Conservation (phyloP, 1,140 invertebrate genomes). For the Dermatophagoides farinae region DNA sequence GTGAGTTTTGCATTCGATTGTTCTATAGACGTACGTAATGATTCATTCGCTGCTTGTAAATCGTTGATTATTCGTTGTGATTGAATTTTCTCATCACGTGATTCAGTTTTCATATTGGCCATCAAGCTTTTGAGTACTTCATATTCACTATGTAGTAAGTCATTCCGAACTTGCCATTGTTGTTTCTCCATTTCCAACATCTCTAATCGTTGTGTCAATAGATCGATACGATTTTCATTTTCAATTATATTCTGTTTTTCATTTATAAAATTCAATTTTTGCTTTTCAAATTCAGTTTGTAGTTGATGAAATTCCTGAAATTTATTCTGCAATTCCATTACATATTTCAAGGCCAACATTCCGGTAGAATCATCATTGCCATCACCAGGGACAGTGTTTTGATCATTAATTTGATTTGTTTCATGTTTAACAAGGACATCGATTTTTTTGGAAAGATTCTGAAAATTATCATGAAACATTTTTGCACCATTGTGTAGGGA, state of each 20-base stretch:
- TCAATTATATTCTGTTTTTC: conserved; percentile 2
- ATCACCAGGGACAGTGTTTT: neutral
- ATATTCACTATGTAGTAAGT: neutral
- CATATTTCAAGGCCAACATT: neutral
- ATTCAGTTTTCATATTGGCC: neutral
- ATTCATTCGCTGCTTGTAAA: neutral
- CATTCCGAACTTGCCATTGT: neutral
- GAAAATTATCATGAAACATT: neutral
- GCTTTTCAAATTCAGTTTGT: neutral
- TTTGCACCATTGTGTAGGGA: neutral
- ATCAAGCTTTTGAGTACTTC: neutral
- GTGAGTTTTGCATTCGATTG: neutral
- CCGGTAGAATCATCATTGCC: neutral
- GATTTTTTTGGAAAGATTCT: neutral
- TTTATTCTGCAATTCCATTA: neutral
- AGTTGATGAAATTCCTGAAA: conserved; percentile 1
- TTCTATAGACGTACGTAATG: neutral
- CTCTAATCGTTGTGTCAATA: neutral
- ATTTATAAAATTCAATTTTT: conserved; percentile 1
- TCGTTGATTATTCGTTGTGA: neutral
- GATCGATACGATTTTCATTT: neutral
- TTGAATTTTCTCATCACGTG: neutral
- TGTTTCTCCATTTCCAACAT: neutral
- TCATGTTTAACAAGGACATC: neutral
- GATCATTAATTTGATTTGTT: neutral